phyloP scores from a whole-genome alignment of 37 sponge, comb jelly and placozoan genomes.

The Petrosia ficiformis region DNA sequence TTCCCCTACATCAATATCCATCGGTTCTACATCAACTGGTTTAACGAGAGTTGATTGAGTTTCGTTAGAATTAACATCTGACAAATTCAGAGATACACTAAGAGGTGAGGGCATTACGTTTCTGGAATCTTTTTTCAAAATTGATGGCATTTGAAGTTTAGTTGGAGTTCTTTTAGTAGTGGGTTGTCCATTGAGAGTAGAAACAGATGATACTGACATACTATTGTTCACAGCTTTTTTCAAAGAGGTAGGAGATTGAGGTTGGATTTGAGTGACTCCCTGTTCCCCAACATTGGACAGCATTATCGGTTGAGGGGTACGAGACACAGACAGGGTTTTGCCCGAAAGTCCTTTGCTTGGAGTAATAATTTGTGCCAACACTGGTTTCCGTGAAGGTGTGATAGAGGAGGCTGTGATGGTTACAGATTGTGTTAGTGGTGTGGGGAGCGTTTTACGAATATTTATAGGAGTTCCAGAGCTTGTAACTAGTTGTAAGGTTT shows the following conservation, averaged over 20 bases:
- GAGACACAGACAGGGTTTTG: background rate
- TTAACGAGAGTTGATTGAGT: conserved; percentile 14
- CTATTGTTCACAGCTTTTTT: background rate
- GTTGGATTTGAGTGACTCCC: background rate
- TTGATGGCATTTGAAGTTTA: too few relatives aligned
- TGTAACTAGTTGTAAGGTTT: too few relatives aligned
- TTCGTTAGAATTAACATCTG: background rate
- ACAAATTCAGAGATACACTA: background rate
- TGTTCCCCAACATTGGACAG: background rate
- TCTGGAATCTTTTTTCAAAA: too few relatives aligned
- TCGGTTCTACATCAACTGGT: conserved; percentile 16
- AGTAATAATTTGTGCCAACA: background rate
- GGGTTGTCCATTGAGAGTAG: background rate
- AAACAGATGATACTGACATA: background rate
- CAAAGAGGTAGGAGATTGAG: background rate
- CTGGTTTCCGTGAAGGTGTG: conserved; percentile 1
- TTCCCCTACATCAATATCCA: conserved; percentile 72
- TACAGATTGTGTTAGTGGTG: too few relatives aligned
- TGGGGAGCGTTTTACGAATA: too few relatives aligned
- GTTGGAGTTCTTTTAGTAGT: background rate
- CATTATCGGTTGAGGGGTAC: background rate
- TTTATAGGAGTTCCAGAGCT: too few relatives aligned
- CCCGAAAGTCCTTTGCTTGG: background rate
- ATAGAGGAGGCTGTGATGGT: too few relatives aligned
- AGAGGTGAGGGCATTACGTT: too few relatives aligned